Evolutionary conservation across 2,113 vertebrate species (phyloP).

Genomic region (Xenopus borealis): DNA sequence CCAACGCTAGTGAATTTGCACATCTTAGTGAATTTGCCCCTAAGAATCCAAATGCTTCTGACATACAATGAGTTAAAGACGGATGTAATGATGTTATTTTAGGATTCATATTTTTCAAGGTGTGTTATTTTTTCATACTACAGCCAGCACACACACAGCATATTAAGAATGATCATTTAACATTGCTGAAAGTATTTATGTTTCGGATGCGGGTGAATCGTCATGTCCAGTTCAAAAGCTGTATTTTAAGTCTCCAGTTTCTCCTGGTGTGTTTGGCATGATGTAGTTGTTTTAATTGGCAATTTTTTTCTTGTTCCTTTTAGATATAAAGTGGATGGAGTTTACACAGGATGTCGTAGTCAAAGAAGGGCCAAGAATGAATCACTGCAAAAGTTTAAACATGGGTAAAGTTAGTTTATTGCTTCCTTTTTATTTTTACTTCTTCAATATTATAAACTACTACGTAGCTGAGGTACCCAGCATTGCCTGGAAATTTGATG

Average conservation of each 20-base stretch:
- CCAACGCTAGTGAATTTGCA: no score
- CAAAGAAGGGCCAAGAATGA: slow-evolving; percentile 57
- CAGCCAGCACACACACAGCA: slow-evolving; percentile 21
- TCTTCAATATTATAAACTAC: no score
- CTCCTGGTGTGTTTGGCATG: slow-evolving; percentile 37
- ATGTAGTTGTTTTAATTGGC: slow-evolving; percentile 31
- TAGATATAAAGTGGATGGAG: slow-evolving; percentile 72
- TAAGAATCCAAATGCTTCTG: no score
- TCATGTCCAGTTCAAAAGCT: slow-evolving; percentile 32
- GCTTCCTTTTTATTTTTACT: no score
- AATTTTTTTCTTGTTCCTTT: slow-evolving; percentile 42
- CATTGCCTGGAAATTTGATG: no score
- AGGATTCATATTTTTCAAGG: slow-evolving; percentile 11
- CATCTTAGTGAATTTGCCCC: no score
- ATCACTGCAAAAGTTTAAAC: slow-evolving; percentile 63
- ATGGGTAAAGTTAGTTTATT: slow-evolving; percentile 59
- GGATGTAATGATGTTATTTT: background rate
- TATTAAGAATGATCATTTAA: slow-evolving; percentile 27
- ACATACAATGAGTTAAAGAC: no score
- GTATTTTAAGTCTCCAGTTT: slow-evolving; percentile 33
- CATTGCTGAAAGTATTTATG: slow-evolving; percentile 29
- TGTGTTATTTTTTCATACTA: background rate
- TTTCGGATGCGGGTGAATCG: slow-evolving; percentile 22
- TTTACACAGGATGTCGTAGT: slow-evolving; percentile 68
- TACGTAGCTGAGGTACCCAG: no score